Evolutionary conservation across 2,888 invertebrate species (phyloP).

Genomic region (Polydrusus cervinus): DNA sequence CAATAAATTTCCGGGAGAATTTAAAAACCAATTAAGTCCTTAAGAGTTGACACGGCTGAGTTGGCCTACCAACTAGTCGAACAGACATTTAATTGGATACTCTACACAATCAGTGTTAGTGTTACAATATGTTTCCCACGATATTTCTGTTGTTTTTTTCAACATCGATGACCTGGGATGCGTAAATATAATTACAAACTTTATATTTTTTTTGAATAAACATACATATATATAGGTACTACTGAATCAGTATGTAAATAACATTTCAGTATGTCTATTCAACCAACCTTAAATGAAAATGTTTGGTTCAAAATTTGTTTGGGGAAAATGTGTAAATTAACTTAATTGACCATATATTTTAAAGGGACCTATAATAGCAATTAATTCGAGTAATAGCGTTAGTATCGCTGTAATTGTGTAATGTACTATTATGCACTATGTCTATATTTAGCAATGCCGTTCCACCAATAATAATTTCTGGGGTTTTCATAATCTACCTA

Average conservation of each 20-base stretch:
- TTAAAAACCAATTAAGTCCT: no score
- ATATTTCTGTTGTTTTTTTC: no score
- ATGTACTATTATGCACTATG: neutral
- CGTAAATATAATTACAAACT: no score
- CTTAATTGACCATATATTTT: conserved; percentile 17
- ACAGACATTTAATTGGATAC: no score
- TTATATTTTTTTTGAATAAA: no score
- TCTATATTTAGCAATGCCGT: neutral
- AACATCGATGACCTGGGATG: no score
- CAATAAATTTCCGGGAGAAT: neutral
- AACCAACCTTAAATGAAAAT: conserved; percentile 8
- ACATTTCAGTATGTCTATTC: conserved; percentile 8
- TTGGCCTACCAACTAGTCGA: no score
- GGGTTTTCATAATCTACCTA: no score
- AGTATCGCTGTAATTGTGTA: neutral
- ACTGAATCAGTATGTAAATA: conserved; percentile 14
- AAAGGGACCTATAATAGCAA: neutral
- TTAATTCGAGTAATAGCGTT: conserved; percentile 7
- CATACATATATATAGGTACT: no score
- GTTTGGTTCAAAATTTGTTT: conserved; percentile 14
- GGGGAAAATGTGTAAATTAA: conserved; percentile 7
- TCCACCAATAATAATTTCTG: neutral
- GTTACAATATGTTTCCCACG: no score
- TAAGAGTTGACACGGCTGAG: no score
- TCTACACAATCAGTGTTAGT: no score